Base-by-base conservation (phyloP, 2,113 vertebrate species). In the Steatornis caripensis region DNA sequence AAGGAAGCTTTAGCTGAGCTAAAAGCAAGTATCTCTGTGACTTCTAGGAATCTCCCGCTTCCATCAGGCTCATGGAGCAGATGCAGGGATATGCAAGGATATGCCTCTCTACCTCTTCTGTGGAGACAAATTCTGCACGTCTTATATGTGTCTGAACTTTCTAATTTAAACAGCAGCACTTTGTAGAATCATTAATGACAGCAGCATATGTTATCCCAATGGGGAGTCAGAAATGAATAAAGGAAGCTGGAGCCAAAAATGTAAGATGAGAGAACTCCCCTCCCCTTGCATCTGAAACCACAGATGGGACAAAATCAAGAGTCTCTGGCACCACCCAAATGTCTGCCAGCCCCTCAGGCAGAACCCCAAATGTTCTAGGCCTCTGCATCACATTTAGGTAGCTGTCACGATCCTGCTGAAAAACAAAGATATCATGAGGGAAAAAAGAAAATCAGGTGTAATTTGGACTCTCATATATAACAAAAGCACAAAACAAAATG, bases 401-500 rank as follows among this genome's bases (percentile, higher is more conserved):
- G 60, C 41, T 96, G 75, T 87, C 92, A 94, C 0, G 8, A 45
- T 95, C 96, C 96, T 94, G 95, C 92, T 94, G 84, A 53, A 93
- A 97, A 94, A 84, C 36, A 92, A 96, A 94, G 75, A 95, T 61
- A 89, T 83, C 66, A 92, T 94, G 91, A 96, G 55, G 83, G 54
- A 79, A 74, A 80, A 96, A 95, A 92, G 70, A 86, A 95, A 96
- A 87, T 13, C 82, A 83, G 87, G 84, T 87, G 77, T 95, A 93
- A 96, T 83, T 79, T 4, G 36, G 90, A 95, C 84, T 92, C 96
- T 49, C 49, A 85, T 90, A 90, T 82, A 95, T 74, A 97, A 97
- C 91, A 93, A 97, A 97, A 95, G 84, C 86, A 97, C 83, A 95
- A 97, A 97, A 92, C 77, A 96, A 97, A 96, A 97, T 88, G 81